Evolutionary conservation across 1,140 invertebrate species (phyloP).

Genomic region (Nephila pilipes): DNA sequence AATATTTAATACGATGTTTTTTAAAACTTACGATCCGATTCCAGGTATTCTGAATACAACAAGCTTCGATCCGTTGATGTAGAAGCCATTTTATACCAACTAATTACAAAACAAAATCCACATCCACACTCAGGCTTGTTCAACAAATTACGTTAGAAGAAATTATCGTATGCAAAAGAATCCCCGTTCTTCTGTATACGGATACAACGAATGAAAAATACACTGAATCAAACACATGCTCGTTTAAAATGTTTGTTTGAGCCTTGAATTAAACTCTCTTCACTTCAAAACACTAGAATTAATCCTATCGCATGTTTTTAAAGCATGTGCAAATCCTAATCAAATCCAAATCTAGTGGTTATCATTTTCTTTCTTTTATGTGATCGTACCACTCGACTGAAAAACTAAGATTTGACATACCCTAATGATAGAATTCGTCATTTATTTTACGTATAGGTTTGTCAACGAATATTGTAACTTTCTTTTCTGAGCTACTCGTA

Average conservation of each 20-base stretch:
- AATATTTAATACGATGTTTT: not conserved
- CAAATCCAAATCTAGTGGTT: too few species aligned
- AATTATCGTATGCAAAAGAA: not conserved
- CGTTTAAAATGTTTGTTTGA: not conserved
- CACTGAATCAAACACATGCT: not conserved
- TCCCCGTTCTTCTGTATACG: not conserved
- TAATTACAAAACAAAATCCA: too few species aligned
- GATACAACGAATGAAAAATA: not conserved
- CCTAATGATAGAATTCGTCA: too few species aligned
- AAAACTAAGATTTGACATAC: too few species aligned
- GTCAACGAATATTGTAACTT: too few species aligned
- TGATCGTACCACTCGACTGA: too few species aligned
- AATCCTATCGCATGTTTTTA: too few species aligned
- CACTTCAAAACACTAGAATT: not conserved
- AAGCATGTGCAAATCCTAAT: too few species aligned
- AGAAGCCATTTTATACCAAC: not conserved
- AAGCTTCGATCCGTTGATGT: not conserved
- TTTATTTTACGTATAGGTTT: too few species aligned
- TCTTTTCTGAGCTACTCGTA: too few species aligned
- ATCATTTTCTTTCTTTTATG: too few species aligned
- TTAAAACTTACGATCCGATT: conserved; percentile 6
- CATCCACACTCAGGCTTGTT: too few species aligned
- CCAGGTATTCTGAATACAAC: conserved; percentile 26
- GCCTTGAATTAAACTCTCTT: not conserved
- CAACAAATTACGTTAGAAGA: not conserved